A percentile compares a stretch with the other conserved stretches of the same genome.
phyloP scores from a whole-genome alignment of 2,888 invertebrate genomes.

The Lithophane ornitopus region DNA sequence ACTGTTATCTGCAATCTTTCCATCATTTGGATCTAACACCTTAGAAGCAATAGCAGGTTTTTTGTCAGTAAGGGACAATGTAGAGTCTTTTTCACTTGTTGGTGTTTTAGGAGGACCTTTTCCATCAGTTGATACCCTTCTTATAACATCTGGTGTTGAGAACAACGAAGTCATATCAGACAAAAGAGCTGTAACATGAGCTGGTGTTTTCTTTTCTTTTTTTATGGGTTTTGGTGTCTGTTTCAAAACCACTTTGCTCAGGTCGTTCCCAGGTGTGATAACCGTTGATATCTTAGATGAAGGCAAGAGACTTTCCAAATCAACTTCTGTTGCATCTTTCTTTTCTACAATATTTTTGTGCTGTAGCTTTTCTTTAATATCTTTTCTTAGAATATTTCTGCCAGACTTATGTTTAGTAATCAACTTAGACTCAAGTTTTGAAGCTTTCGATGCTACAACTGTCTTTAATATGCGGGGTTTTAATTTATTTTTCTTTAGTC shows the following conservation, averaged over 20 bases:
- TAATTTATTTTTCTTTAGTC: constrained; percentile 79
- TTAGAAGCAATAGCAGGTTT: constrained; percentile 66
- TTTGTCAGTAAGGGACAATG: constrained; percentile 66
- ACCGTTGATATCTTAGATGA: constrained; percentile 72
- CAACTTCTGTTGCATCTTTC: constrained; percentile 73
- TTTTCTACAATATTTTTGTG: constrained; percentile 78
- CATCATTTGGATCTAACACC: constrained; percentile 63
- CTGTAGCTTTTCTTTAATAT: constrained; percentile 82
- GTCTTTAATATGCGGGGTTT: constrained; percentile 86
- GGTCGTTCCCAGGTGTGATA: constrained; percentile 69
- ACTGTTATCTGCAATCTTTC: constrained; percentile 62
- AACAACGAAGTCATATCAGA: constrained; percentile 93
- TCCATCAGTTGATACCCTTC: constrained; percentile 91
- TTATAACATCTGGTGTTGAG: constrained; percentile 94
- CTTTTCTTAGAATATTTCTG: constrained; percentile 79
- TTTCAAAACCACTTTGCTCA: constrained; percentile 86
- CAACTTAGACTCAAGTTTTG: constrained; percentile 80
- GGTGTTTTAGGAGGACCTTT: constrained; percentile 85
- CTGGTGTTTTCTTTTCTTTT: constrained; percentile 91
- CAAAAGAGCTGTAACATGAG: constrained; percentile 89
- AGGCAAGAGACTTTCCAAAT: constrained; percentile 76
- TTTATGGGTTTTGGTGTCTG: constrained; percentile 80
- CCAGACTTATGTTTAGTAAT: constrained; percentile 78
- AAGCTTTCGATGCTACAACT: constrained; percentile 71
- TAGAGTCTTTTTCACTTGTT: constrained; percentile 83